Conservation (phyloP, 2,113 vertebrate species). For the Lasiurus borealis region DNA sequence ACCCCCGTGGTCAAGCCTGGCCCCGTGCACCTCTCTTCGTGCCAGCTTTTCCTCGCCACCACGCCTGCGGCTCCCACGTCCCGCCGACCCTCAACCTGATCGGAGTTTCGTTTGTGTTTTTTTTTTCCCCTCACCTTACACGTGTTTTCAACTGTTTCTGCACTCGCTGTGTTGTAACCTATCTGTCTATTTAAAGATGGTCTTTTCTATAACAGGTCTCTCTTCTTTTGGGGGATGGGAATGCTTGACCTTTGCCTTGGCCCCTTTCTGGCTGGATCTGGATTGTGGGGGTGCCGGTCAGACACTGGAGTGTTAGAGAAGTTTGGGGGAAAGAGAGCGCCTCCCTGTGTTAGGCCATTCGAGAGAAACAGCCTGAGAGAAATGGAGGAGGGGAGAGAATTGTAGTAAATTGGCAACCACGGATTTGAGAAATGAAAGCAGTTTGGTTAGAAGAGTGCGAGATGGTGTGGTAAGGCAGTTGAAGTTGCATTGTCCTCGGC, state of each 20-base stretch:
- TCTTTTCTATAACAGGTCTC: background rate
- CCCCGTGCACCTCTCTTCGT: background rate
- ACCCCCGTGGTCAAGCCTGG: background rate
- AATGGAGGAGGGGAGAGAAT: background rate
- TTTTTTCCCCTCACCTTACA: background rate
- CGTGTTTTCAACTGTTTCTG: background rate
- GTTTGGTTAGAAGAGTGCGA: background rate
- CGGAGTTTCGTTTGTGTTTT: background rate
- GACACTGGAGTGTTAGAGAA: background rate
- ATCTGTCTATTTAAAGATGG: background rate
- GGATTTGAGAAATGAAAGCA: background rate
- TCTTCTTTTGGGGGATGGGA: background rate
- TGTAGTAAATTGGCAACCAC: background rate
- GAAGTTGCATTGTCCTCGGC: background rate
- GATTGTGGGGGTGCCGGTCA: background rate
- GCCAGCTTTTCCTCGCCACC: background rate
- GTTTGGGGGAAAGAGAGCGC: background rate
- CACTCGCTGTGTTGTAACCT: background rate
- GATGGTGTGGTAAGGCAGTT: background rate
- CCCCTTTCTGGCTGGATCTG: background rate
- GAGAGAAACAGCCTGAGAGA: background rate
- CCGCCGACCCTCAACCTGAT: background rate
- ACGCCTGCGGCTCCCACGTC: accelerated
- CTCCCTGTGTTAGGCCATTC: background rate
- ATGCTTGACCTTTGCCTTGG: background rate